These are phyloP conservation scores for Sebastes ruberrimus DNA, from an alignment of 2,797 vertebrate genomes.

Conservation along the genomic window DNA sequence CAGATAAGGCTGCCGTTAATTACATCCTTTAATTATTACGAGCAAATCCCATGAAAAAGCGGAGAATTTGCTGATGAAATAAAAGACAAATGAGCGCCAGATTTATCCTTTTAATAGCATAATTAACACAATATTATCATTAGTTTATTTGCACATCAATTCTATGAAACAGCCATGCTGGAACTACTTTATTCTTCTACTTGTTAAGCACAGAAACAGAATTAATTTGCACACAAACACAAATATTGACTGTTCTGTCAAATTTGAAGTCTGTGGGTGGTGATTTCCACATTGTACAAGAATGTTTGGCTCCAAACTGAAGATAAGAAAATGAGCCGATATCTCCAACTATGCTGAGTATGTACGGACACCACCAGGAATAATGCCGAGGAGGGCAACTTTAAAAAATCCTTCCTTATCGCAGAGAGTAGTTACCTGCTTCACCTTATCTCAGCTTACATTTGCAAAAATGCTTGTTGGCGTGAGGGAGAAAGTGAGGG, in stretches of 20 bases:
- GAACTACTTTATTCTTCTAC: background rate
- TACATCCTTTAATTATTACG: slow-evolving; percentile 38
- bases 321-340: slow-evolving; percentile 6
- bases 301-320: slow-evolving; percentile 8
- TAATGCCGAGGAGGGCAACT: background rate
- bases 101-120: slow-evolving; percentile 26
- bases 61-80: slow-evolving; percentile 18
- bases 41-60: slow-evolving; percentile 13
- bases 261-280: background rate
- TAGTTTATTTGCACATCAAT: background rate
- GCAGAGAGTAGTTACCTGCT: background rate
- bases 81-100: slow-evolving; percentile 22
- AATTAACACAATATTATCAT: slow-evolving; percentile 25
- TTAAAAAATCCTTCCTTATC: slow-evolving; percentile 4
- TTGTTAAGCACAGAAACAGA: background rate
- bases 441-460: background rate
- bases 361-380: slow-evolving; percentile 4
- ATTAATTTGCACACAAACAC: background rate
- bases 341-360: background rate
- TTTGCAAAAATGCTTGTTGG: background rate
- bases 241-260: background rate
- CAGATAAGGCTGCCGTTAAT: slow-evolving; percentile 44
- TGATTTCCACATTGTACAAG: background rate
- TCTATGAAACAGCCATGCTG: background rate
- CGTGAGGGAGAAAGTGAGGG: background rate